Percentiles rank a stretch among this genome's conserved stretches.
Conservation (phyloP, 2,888 invertebrate genomes). For the Theodoxus fluviatilis region DNA sequence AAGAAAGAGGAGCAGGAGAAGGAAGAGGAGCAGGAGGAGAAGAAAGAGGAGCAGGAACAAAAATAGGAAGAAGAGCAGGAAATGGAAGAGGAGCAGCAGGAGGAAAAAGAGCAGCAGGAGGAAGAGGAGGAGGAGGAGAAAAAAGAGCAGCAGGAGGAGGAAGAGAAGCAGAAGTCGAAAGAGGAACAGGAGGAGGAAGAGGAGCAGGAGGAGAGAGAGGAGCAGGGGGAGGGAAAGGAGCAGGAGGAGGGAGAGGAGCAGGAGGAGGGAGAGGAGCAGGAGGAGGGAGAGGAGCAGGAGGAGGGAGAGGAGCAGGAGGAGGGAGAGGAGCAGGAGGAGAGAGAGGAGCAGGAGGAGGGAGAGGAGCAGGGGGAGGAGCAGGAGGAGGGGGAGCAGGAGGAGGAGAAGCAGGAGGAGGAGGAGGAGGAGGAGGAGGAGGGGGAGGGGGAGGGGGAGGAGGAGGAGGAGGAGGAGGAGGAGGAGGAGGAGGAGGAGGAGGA, state of each 20-base stretch:
- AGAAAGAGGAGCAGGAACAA: not conserved
- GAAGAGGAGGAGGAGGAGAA: not conserved
- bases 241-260: not conserved
- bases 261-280: not conserved
- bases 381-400: not conserved
- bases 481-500: not conserved
- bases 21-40: too few species aligned
- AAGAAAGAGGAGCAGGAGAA: too few species aligned
- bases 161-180: not conserved
- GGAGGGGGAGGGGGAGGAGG: constrained; percentile 10
- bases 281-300: not conserved
- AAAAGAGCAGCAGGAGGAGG: not conserved
- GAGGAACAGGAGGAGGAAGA: not conserved
- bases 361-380: not conserved
- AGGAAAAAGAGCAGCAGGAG: not conserved
- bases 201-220: not conserved
- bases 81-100: not conserved
- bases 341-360: not conserved
- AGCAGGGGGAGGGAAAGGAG: not conserved
- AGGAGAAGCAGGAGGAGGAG: constrained; percentile 12
- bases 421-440: not conserved
- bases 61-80: not conserved
- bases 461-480: not conserved
- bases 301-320: not conserved
- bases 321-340: not conserved